These are phyloP conservation scores for Hypomesus transpacificus DNA, from an alignment of 2,113 vertebrate species.

Conservation along the genomic window DNA sequence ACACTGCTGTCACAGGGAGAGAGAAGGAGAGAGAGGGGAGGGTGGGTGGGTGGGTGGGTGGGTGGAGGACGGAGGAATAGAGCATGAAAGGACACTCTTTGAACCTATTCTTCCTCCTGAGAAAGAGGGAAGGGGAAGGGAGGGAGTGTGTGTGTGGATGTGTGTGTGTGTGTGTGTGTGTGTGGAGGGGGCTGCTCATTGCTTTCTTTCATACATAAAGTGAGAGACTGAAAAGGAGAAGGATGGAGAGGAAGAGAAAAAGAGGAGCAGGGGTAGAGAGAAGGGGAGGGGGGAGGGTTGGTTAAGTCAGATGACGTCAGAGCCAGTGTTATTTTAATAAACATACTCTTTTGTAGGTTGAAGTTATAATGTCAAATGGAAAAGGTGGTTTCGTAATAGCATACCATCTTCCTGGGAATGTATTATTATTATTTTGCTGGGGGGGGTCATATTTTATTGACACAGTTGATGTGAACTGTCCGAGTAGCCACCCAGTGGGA, in stretches of 20 bases:
- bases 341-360: not conserved
- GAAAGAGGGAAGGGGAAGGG: not conserved
- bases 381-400: too few species aligned
- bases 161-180: not conserved
- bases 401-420: too few species aligned
- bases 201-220: too few species aligned
- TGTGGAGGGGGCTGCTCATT: not conserved
- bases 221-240: too few species aligned
- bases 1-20: constrained; percentile 4
- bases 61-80: not conserved
- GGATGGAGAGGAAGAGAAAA: not conserved
- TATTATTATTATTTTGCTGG: too few species aligned
- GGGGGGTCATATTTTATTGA: not conserved
- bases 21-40: not conserved
- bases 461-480: not conserved
- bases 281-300: not conserved
- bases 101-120: constrained; percentile 1
- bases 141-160: not conserved
- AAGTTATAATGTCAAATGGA: too few species aligned
- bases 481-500: too few species aligned
- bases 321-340: too few species aligned
- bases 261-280: not conserved
- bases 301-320: not conserved
- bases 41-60: not conserved
- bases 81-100: constrained; percentile 12